Evolutionary conservation across 2,113 vertebrate genomes (phyloP).

Genomic region (Drymodes brunneopygia): DNA sequence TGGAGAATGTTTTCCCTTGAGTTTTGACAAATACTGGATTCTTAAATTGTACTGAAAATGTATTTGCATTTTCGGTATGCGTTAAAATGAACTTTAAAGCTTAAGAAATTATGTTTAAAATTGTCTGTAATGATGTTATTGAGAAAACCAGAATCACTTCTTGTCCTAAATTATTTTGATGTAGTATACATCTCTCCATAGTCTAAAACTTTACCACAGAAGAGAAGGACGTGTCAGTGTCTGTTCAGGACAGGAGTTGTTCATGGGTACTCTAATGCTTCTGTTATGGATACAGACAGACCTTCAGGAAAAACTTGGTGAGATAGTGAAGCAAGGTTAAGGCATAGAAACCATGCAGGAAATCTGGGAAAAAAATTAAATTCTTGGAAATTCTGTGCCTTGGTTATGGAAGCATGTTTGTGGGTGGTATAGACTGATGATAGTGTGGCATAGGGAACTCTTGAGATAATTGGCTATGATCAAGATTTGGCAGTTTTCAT

Average conservation of each 20-base stretch:
- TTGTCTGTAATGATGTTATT: neutral
- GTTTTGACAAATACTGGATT: neutral
- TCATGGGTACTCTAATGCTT: neutral
- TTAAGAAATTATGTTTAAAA: neutral
- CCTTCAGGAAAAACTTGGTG: neutral
- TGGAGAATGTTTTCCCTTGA: neutral
- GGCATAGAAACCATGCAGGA: neutral
- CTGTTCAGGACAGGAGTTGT: neutral
- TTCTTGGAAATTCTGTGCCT: neutral
- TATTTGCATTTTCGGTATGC: neutral
- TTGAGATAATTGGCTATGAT: accelerated
- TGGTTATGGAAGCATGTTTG: neutral
- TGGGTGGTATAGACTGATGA: neutral
- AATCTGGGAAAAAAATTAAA: neutral
- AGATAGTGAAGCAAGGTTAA: neutral
- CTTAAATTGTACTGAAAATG: neutral
- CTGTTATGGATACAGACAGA: neutral
- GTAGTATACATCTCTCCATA: neutral
- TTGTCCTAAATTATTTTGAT: neutral
- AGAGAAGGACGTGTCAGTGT: accelerated
- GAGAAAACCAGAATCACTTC: neutral
- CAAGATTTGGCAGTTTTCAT: neutral
- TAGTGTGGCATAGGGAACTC: neutral
- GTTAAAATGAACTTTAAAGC: neutral
- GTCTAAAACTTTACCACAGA: neutral